Conservation (phyloP, 2,113 vertebrate species). For the Ibidorhyncha struthersii region DNA sequence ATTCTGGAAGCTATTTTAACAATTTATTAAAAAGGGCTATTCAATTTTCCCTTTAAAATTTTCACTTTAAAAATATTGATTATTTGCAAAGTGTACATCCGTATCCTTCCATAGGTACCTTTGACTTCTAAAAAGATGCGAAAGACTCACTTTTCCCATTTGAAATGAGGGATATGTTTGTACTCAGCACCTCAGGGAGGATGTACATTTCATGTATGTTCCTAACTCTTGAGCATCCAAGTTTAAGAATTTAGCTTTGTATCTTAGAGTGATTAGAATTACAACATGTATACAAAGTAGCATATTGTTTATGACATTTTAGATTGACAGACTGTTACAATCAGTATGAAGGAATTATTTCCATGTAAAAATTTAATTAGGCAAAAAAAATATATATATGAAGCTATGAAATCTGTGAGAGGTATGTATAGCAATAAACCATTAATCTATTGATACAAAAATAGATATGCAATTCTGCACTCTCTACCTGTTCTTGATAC, state of each 20-base stretch:
- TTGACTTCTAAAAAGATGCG: not conserved
- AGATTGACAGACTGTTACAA: not conserved
- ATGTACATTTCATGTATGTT: not conserved
- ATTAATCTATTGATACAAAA: not conserved
- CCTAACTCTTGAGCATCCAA: not conserved
- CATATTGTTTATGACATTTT: not conserved
- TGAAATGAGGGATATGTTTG: not conserved
- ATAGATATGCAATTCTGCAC: not conserved
- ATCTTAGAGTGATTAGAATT: not conserved
- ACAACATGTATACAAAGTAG: not conserved
- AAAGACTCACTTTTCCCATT: not conserved
- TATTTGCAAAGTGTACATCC: not conserved
- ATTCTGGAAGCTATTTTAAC: not conserved
- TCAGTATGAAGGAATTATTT: not conserved
- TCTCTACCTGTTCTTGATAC: not conserved
- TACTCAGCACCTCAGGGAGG: not conserved
- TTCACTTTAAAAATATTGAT: not conserved
- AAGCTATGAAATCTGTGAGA: not conserved
- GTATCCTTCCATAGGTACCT: no score
- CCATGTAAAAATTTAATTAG: not conserved
- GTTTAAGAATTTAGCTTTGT: not conserved
- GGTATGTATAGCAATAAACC: not conserved
- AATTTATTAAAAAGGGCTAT: not conserved
- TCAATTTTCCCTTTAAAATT: not conserved
- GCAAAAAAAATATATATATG: not conserved